Base-by-base conservation (phyloP, 2,888 invertebrate genomes). In the Scrobipalpa atriplicella region DNA sequence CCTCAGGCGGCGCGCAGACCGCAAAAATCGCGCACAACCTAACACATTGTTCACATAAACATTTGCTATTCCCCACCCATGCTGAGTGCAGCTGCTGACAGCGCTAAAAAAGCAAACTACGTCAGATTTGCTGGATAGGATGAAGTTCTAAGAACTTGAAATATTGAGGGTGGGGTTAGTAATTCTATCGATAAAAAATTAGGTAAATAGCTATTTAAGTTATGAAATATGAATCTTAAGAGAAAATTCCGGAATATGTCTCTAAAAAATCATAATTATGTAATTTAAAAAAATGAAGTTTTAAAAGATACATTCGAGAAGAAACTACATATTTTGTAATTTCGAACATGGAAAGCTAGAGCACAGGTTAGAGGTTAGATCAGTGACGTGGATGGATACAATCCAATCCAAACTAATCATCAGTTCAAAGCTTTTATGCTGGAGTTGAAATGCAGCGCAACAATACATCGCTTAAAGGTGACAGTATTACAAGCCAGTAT, bases 21-120 rank as follows among this genome's bases (percentile, higher is more conserved):
- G 87, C 90, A 87, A 87, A 87, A 89, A 86, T 86, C 83, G 85
- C 79, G 76, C 78, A 78, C 81, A 79, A 75, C 78, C 80, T 81
- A 87, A 85, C 84, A 82, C 80, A 89, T 89, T 92, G 87, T 90
- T 89, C 84, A 83, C 85, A 82, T 85, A 86, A 87, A 87, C 78
- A 84, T 87, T 86, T 80, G 79, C 75, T 71, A 79, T 82, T 80
- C 79, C 78, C 38, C 64, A 56, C 56, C 64, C 54, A 56, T 56
- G 56, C 36, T 41, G 29, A 47, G 36, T 51, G 16, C 65, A 60
- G 65, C 60, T 58, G 65, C 47, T 65, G 64, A 54, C 64, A 56
- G 64, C 64, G 65, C 38, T 47, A 18, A 64, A 18, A 36, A 21
- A 54, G 54, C 54, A 21, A 2, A 54, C 54, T 19, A 54, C 21